Conservation (phyloP, 2,888 invertebrate genomes). For the Byasa hedistus region DNA sequence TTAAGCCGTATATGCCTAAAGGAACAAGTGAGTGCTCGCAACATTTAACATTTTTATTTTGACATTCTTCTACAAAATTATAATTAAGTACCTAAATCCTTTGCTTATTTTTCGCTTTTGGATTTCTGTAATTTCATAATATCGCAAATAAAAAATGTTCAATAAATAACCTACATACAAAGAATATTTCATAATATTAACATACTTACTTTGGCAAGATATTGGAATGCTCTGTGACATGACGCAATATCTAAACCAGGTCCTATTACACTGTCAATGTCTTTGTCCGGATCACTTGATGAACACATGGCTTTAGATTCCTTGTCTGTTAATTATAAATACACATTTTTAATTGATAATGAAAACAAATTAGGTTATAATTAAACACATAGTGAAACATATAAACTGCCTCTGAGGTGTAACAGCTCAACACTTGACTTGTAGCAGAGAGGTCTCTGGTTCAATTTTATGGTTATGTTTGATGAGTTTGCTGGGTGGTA, state of each 20-base stretch:
- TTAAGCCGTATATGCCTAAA: neutral
- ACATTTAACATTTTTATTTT: no score
- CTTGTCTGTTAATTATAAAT: constrained; percentile 50
- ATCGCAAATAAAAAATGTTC: no score
- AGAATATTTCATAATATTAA: neutral
- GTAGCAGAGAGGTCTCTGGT: no score
- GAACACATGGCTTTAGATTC: constrained; percentile 67
- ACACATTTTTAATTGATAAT: neutral
- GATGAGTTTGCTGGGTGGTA: no score
- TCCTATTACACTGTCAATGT: constrained; percentile 86
- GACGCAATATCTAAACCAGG: constrained; percentile 85
- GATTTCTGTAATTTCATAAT: no score
- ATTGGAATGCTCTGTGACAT: constrained; percentile 84
- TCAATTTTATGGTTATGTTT: no score
- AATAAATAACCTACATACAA: no score
- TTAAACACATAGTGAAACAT: neutral
- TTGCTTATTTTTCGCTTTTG: no score
- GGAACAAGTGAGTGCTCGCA: neutral
- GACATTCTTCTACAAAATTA: no score
- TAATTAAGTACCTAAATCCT: no score
- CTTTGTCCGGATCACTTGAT: constrained; percentile 88
- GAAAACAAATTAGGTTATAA: neutral
- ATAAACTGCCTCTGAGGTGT: neutral
- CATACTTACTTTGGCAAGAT: constrained; percentile 66
- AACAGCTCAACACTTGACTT: no score